Evolutionary conservation across 2,113 vertebrate genomes (phyloP).

Genomic region (Talpa occidentalis): DNA sequence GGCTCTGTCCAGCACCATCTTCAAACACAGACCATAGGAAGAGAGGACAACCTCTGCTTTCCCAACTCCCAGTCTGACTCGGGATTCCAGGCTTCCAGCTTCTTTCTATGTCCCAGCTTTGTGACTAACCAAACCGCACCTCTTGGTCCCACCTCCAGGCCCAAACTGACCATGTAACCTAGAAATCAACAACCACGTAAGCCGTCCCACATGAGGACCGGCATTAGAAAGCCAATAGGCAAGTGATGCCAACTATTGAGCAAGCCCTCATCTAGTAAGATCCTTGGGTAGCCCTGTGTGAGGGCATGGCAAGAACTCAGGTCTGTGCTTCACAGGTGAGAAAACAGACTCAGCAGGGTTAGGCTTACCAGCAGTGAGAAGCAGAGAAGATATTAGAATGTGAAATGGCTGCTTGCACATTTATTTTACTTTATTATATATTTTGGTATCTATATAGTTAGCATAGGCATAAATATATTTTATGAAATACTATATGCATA

Average conservation of each 20-base stretch:
- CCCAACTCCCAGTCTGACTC: background rate
- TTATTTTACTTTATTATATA: background rate
- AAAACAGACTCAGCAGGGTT: background rate
- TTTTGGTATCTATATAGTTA: background rate
- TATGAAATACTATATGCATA: background rate
- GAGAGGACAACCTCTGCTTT: background rate
- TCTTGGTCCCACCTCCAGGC: background rate
- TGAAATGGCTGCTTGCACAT: background rate
- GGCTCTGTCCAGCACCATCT: background rate
- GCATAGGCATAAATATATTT: no score
- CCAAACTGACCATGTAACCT: background rate
- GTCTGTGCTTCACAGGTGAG: background rate
- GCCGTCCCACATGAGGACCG: background rate
- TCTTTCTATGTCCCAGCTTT: background rate
- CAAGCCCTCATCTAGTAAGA: background rate
- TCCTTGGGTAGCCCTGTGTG: no score
- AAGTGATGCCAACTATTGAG: background rate
- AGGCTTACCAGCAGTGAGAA: background rate
- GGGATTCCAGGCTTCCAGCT: background rate
- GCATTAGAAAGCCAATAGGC: background rate
- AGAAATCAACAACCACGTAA: background rate
- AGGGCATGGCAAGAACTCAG: background rate
- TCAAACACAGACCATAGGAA: background rate
- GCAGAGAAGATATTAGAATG: background rate
- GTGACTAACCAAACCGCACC: background rate